A percentile compares a stretch with the other conserved stretches of the same genome.
phyloP scores from a whole-genome alignment of 2,888 invertebrate species.

The Fragum sueziense region DNA sequence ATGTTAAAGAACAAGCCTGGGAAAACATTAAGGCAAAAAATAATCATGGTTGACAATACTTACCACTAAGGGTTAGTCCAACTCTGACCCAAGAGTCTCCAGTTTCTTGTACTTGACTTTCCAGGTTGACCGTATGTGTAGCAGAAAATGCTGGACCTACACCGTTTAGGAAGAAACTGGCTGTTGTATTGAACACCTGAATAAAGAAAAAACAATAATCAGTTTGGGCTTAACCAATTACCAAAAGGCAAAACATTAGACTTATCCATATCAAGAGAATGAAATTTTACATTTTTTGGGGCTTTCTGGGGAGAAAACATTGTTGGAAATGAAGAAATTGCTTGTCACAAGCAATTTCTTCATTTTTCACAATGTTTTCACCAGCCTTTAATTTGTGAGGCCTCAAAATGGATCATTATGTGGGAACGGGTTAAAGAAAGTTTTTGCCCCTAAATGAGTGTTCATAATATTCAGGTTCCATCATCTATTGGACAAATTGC shows the following conservation, averaged over 20 bases:
- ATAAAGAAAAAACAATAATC: conserved; percentile 25
- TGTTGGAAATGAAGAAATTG: too few species aligned
- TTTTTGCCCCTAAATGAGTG: not conserved
- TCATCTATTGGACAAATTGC: not conserved
- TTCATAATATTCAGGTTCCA: not conserved
- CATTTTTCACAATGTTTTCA: too few species aligned
- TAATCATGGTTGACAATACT: too few species aligned
- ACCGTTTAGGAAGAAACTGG: conserved; percentile 79
- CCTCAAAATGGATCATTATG: too few species aligned
- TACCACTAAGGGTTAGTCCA: conserved; percentile 75
- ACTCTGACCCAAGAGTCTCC: conserved; percentile 69
- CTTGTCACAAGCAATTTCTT: too few species aligned
- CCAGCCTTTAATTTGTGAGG: too few species aligned
- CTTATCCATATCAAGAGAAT: not conserved
- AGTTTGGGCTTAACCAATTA: not conserved
- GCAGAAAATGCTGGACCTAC: conserved; percentile 69
- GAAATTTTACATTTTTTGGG: too few species aligned
- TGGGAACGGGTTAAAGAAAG: not conserved
- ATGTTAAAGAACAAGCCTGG: too few species aligned
- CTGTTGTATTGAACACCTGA: conserved; percentile 72
- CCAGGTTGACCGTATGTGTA: conserved; percentile 65
- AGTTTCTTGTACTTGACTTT: conserved; percentile 70
- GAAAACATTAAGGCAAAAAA: too few species aligned
- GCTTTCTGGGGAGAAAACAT: too few species aligned
- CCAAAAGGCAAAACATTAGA: not conserved